phyloP scores from a whole-genome alignment of 1,140 invertebrate species.

The Venustaconcha ellipsiformis region DNA sequence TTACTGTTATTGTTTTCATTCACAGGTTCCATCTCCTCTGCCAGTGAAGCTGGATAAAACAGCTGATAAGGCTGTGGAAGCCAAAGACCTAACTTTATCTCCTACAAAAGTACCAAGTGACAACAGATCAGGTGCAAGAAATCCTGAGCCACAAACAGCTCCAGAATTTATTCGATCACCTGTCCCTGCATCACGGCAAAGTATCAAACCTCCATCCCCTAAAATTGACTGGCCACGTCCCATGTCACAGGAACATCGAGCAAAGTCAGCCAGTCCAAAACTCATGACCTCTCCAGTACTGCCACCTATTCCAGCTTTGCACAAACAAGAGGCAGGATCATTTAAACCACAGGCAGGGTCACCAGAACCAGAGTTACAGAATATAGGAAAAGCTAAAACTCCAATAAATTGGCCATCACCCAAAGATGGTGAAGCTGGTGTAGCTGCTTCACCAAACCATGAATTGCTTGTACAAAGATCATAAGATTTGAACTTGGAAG shows the following conservation, averaged over 20 bases:
- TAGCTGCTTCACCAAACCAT: constrained; percentile 6
- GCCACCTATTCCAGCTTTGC: background rate
- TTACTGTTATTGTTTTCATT: background rate
- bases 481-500: too few species aligned
- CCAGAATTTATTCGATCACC: constrained; percentile 18
- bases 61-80: constrained; percentile 20
- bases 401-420: constrained; percentile 25
- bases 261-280: constrained; percentile 24
- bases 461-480: too few species aligned
- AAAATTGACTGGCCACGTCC: constrained; percentile 30
- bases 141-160: constrained; percentile 17
- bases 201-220: constrained; percentile 21
- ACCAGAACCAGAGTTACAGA: constrained; percentile 1
- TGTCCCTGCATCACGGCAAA: constrained; percentile 11
- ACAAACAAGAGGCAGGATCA: constrained; percentile 13
- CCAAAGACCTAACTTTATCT: background rate
- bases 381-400: background rate
- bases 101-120: too few species aligned
- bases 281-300: background rate
- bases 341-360: background rate
- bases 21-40: constrained; percentile 27
- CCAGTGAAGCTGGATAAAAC: constrained; percentile 25
- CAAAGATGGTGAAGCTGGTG: background rate
- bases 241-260: constrained; percentile 16
- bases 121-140: constrained; percentile 17